Evolutionary conservation across 2,113 vertebrate genomes (phyloP).

Genomic region (Gadus macrocephalus): DNA sequence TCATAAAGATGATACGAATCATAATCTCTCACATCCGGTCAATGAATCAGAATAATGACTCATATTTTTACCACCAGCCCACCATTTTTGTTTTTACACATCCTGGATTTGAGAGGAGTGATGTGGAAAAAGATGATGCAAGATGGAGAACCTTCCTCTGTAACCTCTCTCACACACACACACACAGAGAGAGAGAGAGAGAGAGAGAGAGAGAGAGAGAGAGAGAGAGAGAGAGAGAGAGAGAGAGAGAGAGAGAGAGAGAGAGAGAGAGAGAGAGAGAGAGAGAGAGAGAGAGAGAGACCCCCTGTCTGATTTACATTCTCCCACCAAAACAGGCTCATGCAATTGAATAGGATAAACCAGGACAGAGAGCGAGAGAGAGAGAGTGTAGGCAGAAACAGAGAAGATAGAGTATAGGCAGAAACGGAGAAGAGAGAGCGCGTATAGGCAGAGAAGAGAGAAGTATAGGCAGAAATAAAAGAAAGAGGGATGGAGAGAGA

Average conservation of each 20-base stretch:
- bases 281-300: slow-evolving; percentile 2
- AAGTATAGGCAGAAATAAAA: not conserved
- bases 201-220: slow-evolving; percentile 14
- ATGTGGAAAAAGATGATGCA: too few relatives aligned
- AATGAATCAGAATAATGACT: not conserved
- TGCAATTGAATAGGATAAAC: slow-evolving; percentile 52
- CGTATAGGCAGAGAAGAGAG: too few relatives aligned
- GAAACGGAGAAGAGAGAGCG: too few relatives aligned
- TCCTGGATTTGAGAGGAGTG: too few relatives aligned
- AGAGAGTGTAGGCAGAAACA: too few relatives aligned
- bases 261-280: slow-evolving; percentile 14
- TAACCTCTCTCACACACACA: slow-evolving; percentile 18
- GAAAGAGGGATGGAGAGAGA: slow-evolving; percentile 21
- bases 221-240: slow-evolving; percentile 14
- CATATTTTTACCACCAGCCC: not conserved
- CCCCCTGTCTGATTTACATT: slow-evolving; percentile 57
- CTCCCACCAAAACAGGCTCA: slow-evolving; percentile 67
- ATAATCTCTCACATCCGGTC: not conserved
- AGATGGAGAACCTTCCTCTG: too few relatives aligned
- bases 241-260: slow-evolving; percentile 14
- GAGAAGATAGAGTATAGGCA: too few relatives aligned
- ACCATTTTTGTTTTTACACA: not conserved
- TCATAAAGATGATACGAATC: not conserved
- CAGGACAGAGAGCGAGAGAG: not conserved
- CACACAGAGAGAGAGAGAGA: not conserved